phyloP scores from a whole-genome alignment of 2,888 invertebrate species.

The Neuroscelio doddi region DNA sequence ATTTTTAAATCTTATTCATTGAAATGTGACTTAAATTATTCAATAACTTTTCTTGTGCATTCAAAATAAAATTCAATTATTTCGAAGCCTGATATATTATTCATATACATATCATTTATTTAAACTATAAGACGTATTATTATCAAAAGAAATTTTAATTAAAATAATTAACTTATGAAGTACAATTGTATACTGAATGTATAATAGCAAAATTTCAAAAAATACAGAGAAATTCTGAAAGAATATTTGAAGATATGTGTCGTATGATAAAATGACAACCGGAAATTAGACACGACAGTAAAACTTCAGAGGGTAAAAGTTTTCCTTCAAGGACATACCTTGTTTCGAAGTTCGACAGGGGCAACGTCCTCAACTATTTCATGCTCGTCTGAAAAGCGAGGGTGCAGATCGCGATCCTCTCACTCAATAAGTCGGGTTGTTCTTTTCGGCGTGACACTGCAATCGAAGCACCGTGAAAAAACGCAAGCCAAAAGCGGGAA shows the following conservation, averaged over 20 bases:
- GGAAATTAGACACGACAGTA: background rate
- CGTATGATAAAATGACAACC: background rate
- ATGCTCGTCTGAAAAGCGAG: conserved; percentile 11
- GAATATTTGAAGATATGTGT: background rate
- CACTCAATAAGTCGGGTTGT: conserved; percentile 8
- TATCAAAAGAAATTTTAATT: too few species aligned
- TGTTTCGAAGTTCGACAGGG: conserved; percentile 27
- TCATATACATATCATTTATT: too few species aligned
- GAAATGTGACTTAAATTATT: too few species aligned
- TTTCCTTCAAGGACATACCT: conserved; percentile 3
- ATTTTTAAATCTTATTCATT: too few species aligned
- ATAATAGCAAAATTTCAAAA: too few species aligned
- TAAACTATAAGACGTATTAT: too few species aligned
- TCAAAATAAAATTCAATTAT: too few species aligned
- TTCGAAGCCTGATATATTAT: too few species aligned
- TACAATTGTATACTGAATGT: too few species aligned
- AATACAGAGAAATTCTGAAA: background rate
- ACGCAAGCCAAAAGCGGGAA: conserved; percentile 19
- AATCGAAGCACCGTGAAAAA: conserved; percentile 6
- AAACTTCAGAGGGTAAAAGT: background rate
- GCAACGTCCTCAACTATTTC: conserved; percentile 20
- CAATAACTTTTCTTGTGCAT: too few species aligned
- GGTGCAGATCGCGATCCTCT: conserved; percentile 14
- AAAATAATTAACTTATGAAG: too few species aligned
- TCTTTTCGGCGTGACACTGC: conserved; percentile 22